These are phyloP conservation scores for Danio aesculapii DNA, from an alignment of 2,797 vertebrate genomes.

Conservation along the genomic window DNA sequence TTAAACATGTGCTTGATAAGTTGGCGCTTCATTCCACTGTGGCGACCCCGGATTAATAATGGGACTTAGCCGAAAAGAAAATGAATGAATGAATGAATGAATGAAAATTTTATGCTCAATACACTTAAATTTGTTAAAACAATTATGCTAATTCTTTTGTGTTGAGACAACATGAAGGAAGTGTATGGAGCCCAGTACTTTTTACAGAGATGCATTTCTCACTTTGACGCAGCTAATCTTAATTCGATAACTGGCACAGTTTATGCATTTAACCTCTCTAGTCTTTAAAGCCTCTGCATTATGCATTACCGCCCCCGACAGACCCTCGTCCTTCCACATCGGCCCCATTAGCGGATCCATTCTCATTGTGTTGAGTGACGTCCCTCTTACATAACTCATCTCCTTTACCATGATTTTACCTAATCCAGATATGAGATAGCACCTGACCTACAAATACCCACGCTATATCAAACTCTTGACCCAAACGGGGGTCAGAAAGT, in stretches of 20 bases:
- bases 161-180: too few relatives aligned
- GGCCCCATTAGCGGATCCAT: constrained; percentile 15
- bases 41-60: too few relatives aligned
- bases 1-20: too few relatives aligned
- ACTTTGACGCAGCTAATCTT: not conserved
- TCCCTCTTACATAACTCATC: constrained; percentile 30
- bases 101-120: too few relatives aligned
- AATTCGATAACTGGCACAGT: not conserved
- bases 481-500: constrained; percentile 39
- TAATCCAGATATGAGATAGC: constrained; percentile 5
- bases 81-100: too few relatives aligned
- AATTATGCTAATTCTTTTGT: too few relatives aligned
- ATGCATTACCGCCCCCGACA: not conserved
- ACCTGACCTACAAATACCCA: constrained; percentile 23
- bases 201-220: not conserved
- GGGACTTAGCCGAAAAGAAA: too few relatives aligned
- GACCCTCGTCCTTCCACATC: constrained; percentile 10
- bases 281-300: not conserved
- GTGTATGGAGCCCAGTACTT: too few relatives aligned
- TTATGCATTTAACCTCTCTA: not conserved
- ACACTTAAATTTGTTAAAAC: too few relatives aligned
- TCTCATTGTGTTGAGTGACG: not conserved
- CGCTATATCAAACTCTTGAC: constrained; percentile 8
- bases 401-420: not conserved
- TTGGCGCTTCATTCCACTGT: too few relatives aligned